A percentile compares a stretch with the other conserved stretches of the same genome.
phyloP scores from a whole-genome alignment of 2,888 invertebrate species.

The Zelleria hepariella region DNA sequence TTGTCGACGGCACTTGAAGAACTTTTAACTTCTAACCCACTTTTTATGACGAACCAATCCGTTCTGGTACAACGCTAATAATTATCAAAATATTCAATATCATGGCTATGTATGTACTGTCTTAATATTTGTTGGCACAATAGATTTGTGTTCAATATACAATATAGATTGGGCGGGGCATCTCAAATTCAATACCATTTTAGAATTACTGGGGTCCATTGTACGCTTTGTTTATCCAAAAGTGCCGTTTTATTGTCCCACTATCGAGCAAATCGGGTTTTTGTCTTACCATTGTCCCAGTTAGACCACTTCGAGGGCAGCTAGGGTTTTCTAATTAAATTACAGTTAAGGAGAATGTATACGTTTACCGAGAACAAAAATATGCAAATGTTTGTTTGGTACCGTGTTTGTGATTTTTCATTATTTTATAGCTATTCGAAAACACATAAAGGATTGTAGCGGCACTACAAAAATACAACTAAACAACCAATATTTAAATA shows the following conservation, averaged over 20 bases:
- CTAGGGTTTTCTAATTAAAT: background rate
- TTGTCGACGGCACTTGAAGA: background rate
- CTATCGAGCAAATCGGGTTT: constrained; percentile 19
- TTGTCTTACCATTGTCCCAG: constrained; percentile 20
- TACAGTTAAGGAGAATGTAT: background rate
- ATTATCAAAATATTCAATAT: constrained; percentile 18
- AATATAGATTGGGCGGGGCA: constrained; percentile 27
- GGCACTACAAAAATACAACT: background rate
- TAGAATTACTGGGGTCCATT: constrained; percentile 29
- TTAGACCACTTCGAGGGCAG: background rate
- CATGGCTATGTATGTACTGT: constrained; percentile 15
- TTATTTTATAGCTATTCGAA: background rate
- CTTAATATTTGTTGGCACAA: constrained; percentile 18
- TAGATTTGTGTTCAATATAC: constrained; percentile 16
- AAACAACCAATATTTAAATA: no score
- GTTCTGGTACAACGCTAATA: background rate
- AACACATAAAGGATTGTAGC: background rate
- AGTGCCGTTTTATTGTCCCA: constrained; percentile 32
- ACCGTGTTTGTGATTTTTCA: background rate
- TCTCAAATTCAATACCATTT: constrained; percentile 27
- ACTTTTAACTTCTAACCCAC: background rate
- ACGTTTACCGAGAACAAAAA: background rate
- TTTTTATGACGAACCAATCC: background rate
- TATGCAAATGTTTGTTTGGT: background rate
- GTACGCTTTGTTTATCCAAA: constrained; percentile 33